Evolutionary conservation across 2,797 vertebrate genomes (phyloP).

Genomic region (Gambusia yucatana): DNA sequence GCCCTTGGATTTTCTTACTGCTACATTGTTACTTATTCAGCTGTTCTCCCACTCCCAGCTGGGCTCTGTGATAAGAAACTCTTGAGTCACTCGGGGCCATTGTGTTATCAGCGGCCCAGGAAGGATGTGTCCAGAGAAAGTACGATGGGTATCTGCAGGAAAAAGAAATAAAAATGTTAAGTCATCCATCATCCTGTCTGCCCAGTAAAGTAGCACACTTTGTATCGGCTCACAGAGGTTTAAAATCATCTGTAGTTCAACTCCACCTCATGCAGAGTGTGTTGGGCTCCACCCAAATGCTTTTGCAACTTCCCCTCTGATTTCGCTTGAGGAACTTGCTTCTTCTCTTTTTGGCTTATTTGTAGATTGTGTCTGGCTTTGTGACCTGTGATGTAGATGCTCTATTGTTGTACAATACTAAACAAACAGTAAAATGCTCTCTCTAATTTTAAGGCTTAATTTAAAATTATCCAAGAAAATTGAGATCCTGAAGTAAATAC

Average conservation of each 20-base stretch:
- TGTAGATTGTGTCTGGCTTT: background rate
- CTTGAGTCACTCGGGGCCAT: slow-evolving; percentile 28
- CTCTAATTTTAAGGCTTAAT: background rate
- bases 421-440: background rate
- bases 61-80: slow-evolving; percentile 64
- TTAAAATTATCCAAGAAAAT: background rate
- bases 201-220: slow-evolving; percentile 15
- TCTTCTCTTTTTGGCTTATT: slow-evolving; percentile 34
- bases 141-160: slow-evolving; percentile 26
- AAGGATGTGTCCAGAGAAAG: slow-evolving; percentile 56
- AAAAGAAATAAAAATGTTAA: slow-evolving; percentile 39
- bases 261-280: slow-evolving; percentile 24
- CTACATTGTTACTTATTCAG: slow-evolving; percentile 32
- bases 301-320: slow-evolving; percentile 68
- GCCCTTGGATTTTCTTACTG: slow-evolving; percentile 39
- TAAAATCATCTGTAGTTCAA: slow-evolving; percentile 31
- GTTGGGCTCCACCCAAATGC: slow-evolving; percentile 7
- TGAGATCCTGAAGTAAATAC: background rate
- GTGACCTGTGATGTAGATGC: background rate
- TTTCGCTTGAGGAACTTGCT: slow-evolving; percentile 32
- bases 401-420: background rate
- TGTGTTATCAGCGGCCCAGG: slow-evolving; percentile 68
- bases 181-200: slow-evolving; percentile 44
- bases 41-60: slow-evolving; percentile 61
- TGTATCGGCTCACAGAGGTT: slow-evolving; percentile 12